phyloP scores from a whole-genome alignment of 2,113 vertebrate genomes.

The Merops nubicus region DNA sequence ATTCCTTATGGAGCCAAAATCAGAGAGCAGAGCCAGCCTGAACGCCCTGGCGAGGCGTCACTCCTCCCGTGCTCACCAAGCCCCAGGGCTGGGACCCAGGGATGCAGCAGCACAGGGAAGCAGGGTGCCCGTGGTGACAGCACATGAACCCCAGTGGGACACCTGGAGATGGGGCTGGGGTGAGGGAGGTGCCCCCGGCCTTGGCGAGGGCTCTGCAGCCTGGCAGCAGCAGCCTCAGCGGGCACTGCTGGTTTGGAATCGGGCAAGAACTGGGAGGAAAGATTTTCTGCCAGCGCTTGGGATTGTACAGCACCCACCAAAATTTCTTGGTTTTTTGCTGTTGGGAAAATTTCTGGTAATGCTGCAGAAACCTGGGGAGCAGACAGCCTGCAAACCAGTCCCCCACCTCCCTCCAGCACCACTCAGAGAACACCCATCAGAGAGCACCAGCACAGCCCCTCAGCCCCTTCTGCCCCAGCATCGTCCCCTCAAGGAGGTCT shows the following conservation, averaged over 20 bases:
- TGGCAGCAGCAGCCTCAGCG: accelerated
- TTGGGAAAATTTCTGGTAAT: not conserved
- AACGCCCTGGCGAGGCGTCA: accelerated
- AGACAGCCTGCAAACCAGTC: not conserved
- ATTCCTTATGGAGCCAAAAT: not conserved
- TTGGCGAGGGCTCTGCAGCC: not conserved
- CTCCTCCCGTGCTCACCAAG: accelerated
- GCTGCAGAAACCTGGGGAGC: not conserved
- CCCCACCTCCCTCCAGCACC: not conserved
- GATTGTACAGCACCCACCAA: not conserved
- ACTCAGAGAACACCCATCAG: not conserved
- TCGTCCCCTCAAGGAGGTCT: accelerated
- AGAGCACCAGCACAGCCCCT: not conserved
- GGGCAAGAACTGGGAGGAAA: not conserved
- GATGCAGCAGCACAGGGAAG: not conserved
- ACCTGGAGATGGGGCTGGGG: not conserved
- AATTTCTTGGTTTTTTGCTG: not conserved
- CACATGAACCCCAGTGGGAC: accelerated
- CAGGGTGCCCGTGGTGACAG: accelerated
- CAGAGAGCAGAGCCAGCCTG: not conserved
- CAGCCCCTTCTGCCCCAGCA: not conserved
- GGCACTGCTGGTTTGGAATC: not conserved
- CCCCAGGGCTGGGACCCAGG: not conserved
- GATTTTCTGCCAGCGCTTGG: not conserved
- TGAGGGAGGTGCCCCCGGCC: accelerated